Evolutionary conservation across 2,797 vertebrate species (phyloP).

Genomic region (Typhlichthys subterraneus): DNA sequence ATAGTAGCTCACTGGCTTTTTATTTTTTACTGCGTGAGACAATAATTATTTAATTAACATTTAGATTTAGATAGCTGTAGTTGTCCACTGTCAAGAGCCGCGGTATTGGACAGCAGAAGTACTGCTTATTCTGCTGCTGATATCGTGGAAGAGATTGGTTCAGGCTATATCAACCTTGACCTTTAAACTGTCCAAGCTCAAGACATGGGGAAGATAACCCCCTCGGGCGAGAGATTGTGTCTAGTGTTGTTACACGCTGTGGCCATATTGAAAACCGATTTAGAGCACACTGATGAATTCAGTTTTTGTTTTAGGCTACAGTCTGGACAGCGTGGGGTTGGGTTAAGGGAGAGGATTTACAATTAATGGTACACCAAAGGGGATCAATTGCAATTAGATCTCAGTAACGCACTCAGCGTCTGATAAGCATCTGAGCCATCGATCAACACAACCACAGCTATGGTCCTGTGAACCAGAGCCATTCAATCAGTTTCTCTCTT

Average conservation of each 20-base stretch:
- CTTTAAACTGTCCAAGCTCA: conserved; percentile 38
- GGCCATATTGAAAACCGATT: conserved; percentile 68
- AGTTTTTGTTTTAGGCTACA: conserved; percentile 61
- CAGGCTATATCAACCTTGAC: conserved; percentile 51
- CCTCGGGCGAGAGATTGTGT: conserved; percentile 12
- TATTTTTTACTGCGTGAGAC: too few relatives aligned
- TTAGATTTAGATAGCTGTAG: too few relatives aligned
- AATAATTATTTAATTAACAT: too few relatives aligned
- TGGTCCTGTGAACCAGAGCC: conserved; percentile 46
- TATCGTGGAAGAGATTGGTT: conserved; percentile 43
- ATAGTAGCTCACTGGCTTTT: too few relatives aligned
- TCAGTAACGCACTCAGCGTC: conserved; percentile 69
- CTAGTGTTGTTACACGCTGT: conserved; percentile 12
- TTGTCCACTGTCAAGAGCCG: too few relatives aligned
- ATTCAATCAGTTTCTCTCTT: conserved; percentile 27
- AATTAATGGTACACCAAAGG: conserved; percentile 75
- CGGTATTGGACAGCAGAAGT: background rate
- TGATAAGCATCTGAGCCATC: conserved; percentile 75
- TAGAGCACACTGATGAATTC: conserved; percentile 60
- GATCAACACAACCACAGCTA: conserved; percentile 60
- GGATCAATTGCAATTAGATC: conserved; percentile 82
- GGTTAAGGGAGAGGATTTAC: conserved; percentile 55
- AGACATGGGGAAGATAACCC: conserved; percentile 1
- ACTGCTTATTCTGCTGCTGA: conserved; percentile 18
- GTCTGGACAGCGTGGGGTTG: conserved; percentile 14